A percentile compares a stretch with the other conserved stretches of the same genome.
Conservation (phyloP, 1,140 invertebrate species). For the Uloborus diversus region DNA sequence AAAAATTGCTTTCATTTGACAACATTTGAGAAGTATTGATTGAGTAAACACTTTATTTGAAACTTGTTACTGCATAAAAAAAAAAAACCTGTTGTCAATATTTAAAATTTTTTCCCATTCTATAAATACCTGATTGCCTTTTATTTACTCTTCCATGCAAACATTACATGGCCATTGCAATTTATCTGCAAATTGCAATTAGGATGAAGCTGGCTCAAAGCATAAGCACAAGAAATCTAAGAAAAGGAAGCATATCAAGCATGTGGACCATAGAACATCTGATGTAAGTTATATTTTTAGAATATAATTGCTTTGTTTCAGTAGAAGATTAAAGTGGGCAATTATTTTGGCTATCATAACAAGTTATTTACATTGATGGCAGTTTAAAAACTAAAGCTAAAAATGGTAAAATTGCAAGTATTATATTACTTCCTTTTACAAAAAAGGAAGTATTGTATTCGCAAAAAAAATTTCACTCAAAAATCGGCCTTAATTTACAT, state of each 20-base stretch:
- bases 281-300: slow-evolving; percentile 16
- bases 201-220: neutral
- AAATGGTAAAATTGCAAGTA: too few species aligned
- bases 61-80: too few species aligned
- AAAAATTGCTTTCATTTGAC: too few species aligned
- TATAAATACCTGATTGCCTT: neutral
- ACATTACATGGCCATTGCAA: neutral
- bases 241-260: slow-evolving; percentile 8
- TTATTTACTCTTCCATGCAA: neutral
- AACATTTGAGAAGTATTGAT: too few species aligned
- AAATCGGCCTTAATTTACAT: too few species aligned
- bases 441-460: too few species aligned
- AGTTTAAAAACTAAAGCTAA: too few species aligned
- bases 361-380: neutral
- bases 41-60: too few species aligned
- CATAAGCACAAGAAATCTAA: slow-evolving; percentile 45
- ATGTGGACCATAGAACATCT: neutral
- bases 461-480: too few species aligned
- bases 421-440: too few species aligned
- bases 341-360: neutral
- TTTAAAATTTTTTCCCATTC: slow-evolving; percentile 1
- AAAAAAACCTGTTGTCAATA: too few species aligned
- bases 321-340: neutral
- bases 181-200: neutral
- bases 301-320: neutral